Evolutionary conservation across 2,888 invertebrate genomes (phyloP).

Genomic region (Leuctra nigra): DNA sequence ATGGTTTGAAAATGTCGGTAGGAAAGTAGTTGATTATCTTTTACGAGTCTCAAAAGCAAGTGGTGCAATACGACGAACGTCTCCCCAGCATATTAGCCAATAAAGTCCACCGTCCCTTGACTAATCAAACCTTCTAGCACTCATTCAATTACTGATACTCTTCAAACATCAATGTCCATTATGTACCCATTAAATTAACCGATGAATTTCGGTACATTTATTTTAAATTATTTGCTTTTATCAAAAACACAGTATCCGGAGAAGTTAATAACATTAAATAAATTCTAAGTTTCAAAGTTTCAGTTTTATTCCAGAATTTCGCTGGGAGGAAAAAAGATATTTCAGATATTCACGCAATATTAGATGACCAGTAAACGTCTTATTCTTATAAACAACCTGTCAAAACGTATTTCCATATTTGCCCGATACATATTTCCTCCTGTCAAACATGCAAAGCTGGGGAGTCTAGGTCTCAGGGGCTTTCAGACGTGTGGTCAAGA

Average conservation of each 20-base stretch:
- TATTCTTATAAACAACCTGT: slow-evolving; percentile 4
- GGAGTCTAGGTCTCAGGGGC: neutral
- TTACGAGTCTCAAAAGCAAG: too few species aligned
- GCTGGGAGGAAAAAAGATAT: neutral
- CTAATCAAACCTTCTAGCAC: neutral
- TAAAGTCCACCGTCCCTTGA: neutral
- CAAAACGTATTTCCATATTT: slow-evolving; percentile 10
- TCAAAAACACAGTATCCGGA: too few species aligned
- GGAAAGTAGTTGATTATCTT: too few species aligned
- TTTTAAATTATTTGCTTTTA: too few species aligned
- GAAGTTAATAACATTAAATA: too few species aligned
- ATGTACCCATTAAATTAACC: neutral
- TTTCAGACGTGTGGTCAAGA: slow-evolving; percentile 8
- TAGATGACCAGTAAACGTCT: neutral
- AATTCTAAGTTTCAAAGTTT: too few species aligned
- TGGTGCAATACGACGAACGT: too few species aligned
- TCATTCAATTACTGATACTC: neutral
- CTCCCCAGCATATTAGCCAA: neutral
- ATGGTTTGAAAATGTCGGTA: too few species aligned
- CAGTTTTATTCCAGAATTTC: too few species aligned
- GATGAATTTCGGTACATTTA: too few species aligned
- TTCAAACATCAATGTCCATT: neutral
- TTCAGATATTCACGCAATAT: neutral
- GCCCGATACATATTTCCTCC: slow-evolving; percentile 8
- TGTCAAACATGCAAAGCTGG: slow-evolving; percentile 14